Base-by-base conservation (phyloP, 2,113 vertebrate genomes). In the Phasianus colchicus region DNA sequence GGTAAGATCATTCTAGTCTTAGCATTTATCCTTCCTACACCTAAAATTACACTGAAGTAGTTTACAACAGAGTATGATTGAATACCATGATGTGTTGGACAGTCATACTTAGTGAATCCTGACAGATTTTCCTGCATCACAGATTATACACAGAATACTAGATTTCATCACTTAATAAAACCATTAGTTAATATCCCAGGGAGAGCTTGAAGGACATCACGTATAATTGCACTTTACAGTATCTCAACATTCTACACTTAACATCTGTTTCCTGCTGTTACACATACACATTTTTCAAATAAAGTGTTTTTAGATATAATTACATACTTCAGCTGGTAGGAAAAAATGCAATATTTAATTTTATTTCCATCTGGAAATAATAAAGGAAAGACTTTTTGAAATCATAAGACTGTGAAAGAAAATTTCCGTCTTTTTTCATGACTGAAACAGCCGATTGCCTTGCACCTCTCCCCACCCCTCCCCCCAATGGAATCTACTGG, bases 131-230 rank as follows among this genome's bases (percentile, higher is more conserved):
- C 42, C 74, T 69, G 83, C 34, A 83, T 20, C 45, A 58, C 17
- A 71, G 65, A 81, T 20, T 50, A 82, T 61, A 92, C 11, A 85
- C 7, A 85, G 73, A 86, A 86, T 21, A 83, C 21, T 32, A 50
- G 34, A 92, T 85, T 92, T 95, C 85, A 96, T 86, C 92, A 90
- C 69, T 95, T 86, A 91, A 92, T 93, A 95, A 96, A 96, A 93
- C 63, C 36, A 86, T 88, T 91, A 96, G 71, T 58, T 91, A 71
- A 67, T 24, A 88, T 66, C 69, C 65, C 57, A 80, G 87, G 82
- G 43, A 92, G 27, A 75, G 70, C 69, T 45, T 85, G 80, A 92
- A 96, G 75, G 79, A 85, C 43, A 81, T 71, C 77, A 83, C 54
- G 75, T 25, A 73, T 36, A 95, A 73, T 34, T 93, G 60, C 70